A percentile compares a stretch with the other conserved stretches of the same genome.
phyloP scores from a whole-genome alignment of 2,888 invertebrate genomes.

The Clitarchus hookeri region DNA sequence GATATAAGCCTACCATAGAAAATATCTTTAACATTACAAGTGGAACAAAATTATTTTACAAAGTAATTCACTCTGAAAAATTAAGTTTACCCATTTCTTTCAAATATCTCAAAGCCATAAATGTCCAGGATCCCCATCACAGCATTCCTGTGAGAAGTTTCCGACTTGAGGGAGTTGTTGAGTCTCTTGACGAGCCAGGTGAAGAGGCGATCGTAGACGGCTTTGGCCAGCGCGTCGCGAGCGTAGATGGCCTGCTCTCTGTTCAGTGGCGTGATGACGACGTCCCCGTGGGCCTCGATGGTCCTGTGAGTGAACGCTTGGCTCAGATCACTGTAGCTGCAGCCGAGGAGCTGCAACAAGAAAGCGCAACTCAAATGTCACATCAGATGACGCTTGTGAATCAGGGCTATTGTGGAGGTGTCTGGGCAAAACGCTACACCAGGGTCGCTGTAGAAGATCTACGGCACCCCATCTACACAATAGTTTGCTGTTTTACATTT shows the following conservation, averaged over 20 bases:
- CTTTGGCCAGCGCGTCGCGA: conserved; percentile 87
- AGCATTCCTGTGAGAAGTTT: conserved; percentile 61
- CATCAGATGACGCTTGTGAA: too few relatives aligned
- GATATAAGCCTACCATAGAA: too few relatives aligned
- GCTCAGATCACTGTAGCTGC: conserved; percentile 66
- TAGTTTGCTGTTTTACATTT: too few relatives aligned
- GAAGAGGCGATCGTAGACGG: conserved; percentile 88
- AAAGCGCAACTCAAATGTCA: too few relatives aligned
- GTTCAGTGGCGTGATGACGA: conserved; percentile 79
- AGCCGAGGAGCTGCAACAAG: conserved; percentile 70
- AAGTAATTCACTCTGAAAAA: not conserved
- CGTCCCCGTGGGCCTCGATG: conserved; percentile 83
- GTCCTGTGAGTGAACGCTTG: conserved; percentile 81
- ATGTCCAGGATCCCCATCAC: conserved; percentile 92
- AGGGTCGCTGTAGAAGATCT: too few relatives aligned
- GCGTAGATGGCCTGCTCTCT: conserved; percentile 83
- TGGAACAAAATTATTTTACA: too few relatives aligned
- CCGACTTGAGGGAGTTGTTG: conserved; percentile 72
- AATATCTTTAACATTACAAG: too few relatives aligned
- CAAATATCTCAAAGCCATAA: conserved; percentile 93
- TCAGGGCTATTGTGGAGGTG: too few relatives aligned
- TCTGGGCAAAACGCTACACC: too few relatives aligned
- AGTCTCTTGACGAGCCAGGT: conserved; percentile 85
- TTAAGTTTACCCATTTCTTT: conserved; percentile 74
- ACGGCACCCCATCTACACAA: too few relatives aligned